Evolutionary conservation across 2,797 vertebrate genomes (phyloP), one percentile per base, ranked within the genome.

Genomic region (Valencia hispanica): DNA sequence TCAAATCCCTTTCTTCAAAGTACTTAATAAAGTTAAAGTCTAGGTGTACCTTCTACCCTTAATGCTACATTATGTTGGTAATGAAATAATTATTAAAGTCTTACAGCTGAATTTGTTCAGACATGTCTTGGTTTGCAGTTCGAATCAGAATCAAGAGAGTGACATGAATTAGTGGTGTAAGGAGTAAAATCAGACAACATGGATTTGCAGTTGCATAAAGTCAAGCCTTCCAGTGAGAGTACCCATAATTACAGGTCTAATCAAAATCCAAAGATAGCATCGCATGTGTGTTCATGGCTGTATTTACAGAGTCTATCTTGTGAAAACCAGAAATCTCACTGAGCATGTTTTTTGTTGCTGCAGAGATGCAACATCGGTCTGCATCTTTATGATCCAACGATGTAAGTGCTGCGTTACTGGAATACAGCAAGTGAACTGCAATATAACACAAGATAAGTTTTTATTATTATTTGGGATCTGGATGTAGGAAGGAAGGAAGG

Each of bases 211-310:
- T 55, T 14, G 43, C 74, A 78, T 30, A 71, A 79, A 45, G 72
- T 63, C 1, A 79, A 78, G 65, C 72, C 79, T 83, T 65, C 83
- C 73, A 74, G 77, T 65, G 79, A 79, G 53, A 75, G 66, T 32
- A 59, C 78, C 84, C 78, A 79, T 90, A 90, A 91, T 91, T 89
- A 90, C 30, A 63, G 85, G 78, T 80, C 78, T 85, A 84, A 91
- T 92, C 78, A 82, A 71, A 84, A 77, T 70, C 88, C 84, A 86
- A 87, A 89, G 76, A 91, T 90, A 87, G 89, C 73, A 87, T 78
- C 75, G 47, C 47, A 57, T 69, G 41, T 69, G 65, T 72, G 57
- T 50, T 17, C 59, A 63, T 66, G 77, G 50, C 83, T 1, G 10
- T 72, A 74, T 88, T 89, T 78, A 86, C 76, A 27, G 63, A 75